Base-by-base conservation (phyloP, 2,113 vertebrate genomes). In the Melanostigma gelatinosum region DNA sequence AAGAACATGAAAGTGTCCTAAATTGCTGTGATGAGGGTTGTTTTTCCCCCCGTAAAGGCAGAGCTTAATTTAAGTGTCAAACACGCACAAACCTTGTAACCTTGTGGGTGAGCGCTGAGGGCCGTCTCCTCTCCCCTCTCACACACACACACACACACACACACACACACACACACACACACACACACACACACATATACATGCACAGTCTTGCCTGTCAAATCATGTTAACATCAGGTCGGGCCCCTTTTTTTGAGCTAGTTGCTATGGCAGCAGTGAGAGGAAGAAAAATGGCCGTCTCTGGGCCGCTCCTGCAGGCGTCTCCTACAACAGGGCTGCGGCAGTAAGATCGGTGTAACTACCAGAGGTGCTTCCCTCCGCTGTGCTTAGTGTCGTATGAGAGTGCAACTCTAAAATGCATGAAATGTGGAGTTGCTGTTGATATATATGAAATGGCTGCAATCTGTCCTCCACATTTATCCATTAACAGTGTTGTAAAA, bases 161-260 rank as follows among this genome's bases (percentile, higher is more conserved):
- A 48, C 57, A 52, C 68, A 24, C 64, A 44, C 58, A 60, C 75
- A 46, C 61, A 75, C 72, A 64, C 34, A 24, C 79, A 60, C 79
- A 46, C 75, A 22, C 15, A 64, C 75, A 65, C 32, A 20, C 78
- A 64, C 76, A 46, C 75, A 57, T 55, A 34, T 57, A 40, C 76
- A 72, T 15, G 10, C 83, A 90, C 84, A 72, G 84, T 84, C 85
- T 62, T 79, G 85, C 87, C 76, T 93, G 88, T 94, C 93, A 93
- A 64, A 92, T 87, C 86, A 93, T 86, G 92, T 94, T 93, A 94
- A 57, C 85, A 78, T 93, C 89, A 86, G 88, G 91, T 91, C 88
- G 89, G 92, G 82, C 36, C 82, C 72, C 63, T 87, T 89, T 88
- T 88, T 78, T 77, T 80, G n/a, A 88, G 86, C 69, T 71, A 48